Evolutionary conservation across 1,140 invertebrate species (phyloP), one percentile per base, ranked within the genome.

Genomic region (Idris sp.): DNA sequence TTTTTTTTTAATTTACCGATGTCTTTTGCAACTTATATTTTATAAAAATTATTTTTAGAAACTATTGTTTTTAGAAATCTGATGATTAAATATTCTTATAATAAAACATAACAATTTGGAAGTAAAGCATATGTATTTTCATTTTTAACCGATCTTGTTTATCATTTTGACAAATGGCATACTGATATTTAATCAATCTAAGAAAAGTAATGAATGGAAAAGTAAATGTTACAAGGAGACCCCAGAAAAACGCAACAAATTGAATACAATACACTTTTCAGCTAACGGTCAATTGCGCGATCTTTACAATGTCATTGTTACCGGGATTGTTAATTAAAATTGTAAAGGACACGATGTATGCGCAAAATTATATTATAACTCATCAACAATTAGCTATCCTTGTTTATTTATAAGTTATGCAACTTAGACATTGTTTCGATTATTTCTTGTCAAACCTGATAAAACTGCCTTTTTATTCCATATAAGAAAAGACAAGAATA

Each of bases 171-270:
- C n/a, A n/a, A n/a, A n/a, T n/a, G n/a, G n/a, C n/a, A n/a, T n/a
- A n/a, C n/a, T n/a, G n/a, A n/a, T n/a, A n/a, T n/a, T n/a, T n/a
- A n/a, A n/a, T n/a, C n/a, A n/a, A n/a, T n/a, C n/a, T n/a, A 79
- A 80, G 53, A 76, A 68, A 68, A 61, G 30, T 48, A 53, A 48
- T 64, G 51, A 77, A 77, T 61, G 44, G 65, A 38, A 77, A 77
- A 77, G 65, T 79, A 80, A 77, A 69, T 77, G 62, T 68, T 38
- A 76, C 77, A 79, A 80, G 74, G 72, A 58, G 65, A 79, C 33
- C 22, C 53, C 43, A 28, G 59, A 72, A 79, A 79, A 79, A 74
- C 13, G 9, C 64, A n/a, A 68, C 68, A 73, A 69, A 73, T 35
- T 62, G 56, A 67, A 76, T n/a, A n/a, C 62, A 72, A 76, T 69